A percentile compares a stretch with the other conserved stretches of the same genome.
These are phyloP conservation scores for Lycia hirtaria DNA, from an alignment of 2,888 invertebrate genomes.

Conservation along the genomic window DNA sequence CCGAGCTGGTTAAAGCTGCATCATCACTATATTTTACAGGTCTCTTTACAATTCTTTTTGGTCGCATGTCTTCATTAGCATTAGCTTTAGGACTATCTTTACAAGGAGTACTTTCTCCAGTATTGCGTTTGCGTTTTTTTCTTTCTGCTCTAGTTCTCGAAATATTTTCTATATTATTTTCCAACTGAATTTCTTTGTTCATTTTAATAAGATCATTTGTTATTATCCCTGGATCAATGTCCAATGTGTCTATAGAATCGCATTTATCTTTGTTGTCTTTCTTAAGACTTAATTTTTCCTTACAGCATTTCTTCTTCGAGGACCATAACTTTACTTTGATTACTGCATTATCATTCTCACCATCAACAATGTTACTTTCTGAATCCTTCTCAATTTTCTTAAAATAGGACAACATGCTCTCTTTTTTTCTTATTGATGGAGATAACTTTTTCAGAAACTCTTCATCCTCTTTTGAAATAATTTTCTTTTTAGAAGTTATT, in stretches of 20 bases:
- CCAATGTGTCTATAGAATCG: constrained; percentile 37
- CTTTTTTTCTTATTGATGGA: constrained; percentile 85
- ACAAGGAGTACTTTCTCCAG: constrained; percentile 18
- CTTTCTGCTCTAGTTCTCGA: constrained; percentile 27
- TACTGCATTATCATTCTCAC: constrained; percentile 51
- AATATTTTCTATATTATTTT: constrained; percentile 16
- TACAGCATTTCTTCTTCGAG: constrained; percentile 60
- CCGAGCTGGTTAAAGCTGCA: constrained; percentile 62
- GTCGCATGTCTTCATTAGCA: constrained; percentile 51
- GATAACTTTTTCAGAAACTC: constrained; percentile 83
- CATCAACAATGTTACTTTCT: constrained; percentile 43
- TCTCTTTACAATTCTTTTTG: constrained; percentile 69
- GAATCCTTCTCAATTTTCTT: constrained; percentile 75
- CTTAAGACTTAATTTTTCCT: constrained; percentile 54
- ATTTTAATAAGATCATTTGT: neutral
- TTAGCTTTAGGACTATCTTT: constrained; percentile 16
- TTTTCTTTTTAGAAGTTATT: constrained; percentile 44
- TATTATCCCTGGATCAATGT: neutral
- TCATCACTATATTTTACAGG: constrained; percentile 73
- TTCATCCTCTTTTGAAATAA: constrained; percentile 62
- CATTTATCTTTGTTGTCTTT: constrained; percentile 32
- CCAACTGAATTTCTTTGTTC: neutral
- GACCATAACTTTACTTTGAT: constrained; percentile 70
- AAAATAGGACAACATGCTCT: constrained; percentile 87
- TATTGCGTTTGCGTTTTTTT: constrained; percentile 35